These are phyloP conservation scores for Perca schrenkii DNA, from an alignment of 2,113 vertebrate genomes.

Conservation along the genomic window DNA sequence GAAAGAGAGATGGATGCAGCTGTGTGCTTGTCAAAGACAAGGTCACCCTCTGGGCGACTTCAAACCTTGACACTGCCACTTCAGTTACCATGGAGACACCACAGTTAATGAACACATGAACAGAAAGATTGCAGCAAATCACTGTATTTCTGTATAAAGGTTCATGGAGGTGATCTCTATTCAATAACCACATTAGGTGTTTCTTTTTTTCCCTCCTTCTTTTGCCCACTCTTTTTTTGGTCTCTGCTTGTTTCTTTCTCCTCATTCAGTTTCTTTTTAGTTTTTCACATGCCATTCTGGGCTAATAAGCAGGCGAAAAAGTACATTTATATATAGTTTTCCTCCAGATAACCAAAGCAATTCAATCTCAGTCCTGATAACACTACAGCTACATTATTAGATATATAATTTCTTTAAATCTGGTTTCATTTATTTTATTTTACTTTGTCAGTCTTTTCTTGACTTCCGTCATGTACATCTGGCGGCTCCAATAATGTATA, in stretches of 20 bases:
- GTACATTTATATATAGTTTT: background rate
- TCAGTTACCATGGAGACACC: conserved; percentile 68
- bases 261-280: background rate
- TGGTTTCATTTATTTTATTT: background rate
- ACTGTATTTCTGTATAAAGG: conserved; percentile 21
- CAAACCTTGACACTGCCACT: conserved; percentile 38
- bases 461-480: background rate
- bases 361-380: conserved; percentile 6
- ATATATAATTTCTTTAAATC: background rate
- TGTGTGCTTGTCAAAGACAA: conserved; percentile 65
- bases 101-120: conserved; percentile 57
- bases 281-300: conserved; percentile 13
- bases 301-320: background rate
- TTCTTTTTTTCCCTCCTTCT: conserved; percentile 17
- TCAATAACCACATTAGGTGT: conserved; percentile 1
- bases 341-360: background rate
- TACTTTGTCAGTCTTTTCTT: background rate
- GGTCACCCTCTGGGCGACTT: conserved; percentile 61
- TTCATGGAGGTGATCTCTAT: conserved; percentile 27
- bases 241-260: background rate
- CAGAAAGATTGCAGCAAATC: conserved; percentile 35
- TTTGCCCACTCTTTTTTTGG: background rate
- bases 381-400: background rate
- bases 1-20: conserved; percentile 60
- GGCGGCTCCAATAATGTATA: background rate